A percentile compares a stretch with the other conserved stretches of the same genome.
These are phyloP conservation scores for silkworm (Bombyx mori) DNA, from an alignment of 1,140 invertebrate genomes.

Conservation along the genomic window DNA sequence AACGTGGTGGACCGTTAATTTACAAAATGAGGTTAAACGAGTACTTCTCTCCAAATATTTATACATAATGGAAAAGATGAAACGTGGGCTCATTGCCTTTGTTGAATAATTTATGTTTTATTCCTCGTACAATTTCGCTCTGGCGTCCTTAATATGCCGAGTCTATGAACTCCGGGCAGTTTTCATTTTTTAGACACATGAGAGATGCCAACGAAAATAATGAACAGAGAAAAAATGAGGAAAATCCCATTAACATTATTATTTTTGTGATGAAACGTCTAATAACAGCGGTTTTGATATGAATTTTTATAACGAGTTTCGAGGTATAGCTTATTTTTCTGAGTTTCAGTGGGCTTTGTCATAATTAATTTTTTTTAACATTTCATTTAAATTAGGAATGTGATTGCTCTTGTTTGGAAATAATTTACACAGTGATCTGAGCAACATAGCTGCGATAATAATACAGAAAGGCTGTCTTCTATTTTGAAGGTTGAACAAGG, in stretches of 20 bases:
- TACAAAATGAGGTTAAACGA: constrained; percentile 48
- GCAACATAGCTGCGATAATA: background rate
- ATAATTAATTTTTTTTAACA: too few species aligned
- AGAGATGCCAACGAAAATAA: constrained; percentile 12
- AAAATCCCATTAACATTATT: constrained; percentile 9
- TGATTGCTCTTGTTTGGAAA: too few species aligned
- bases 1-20: constrained; percentile 43
- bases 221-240: constrained; percentile 9
- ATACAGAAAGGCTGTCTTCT: constrained; percentile 9
- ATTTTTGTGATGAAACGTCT: constrained; percentile 1
- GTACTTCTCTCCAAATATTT: constrained; percentile 45
- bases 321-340: background rate
- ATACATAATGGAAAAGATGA: constrained; percentile 53
- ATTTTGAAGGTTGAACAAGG: constrained; percentile 48
- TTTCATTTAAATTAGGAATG: too few species aligned
- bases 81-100: constrained; percentile 48
- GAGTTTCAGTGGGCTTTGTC: too few species aligned
- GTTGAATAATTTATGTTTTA: constrained; percentile 60
- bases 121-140: constrained; percentile 36
- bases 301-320: background rate
- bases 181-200: constrained; percentile 24
- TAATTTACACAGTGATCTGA: too few species aligned
- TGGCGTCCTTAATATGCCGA: constrained; percentile 33
- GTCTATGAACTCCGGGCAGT: constrained; percentile 27
- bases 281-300: background rate